Evolutionary conservation across 2,888 invertebrate genomes (phyloP).

Genomic region (Folsomia candida): DNA sequence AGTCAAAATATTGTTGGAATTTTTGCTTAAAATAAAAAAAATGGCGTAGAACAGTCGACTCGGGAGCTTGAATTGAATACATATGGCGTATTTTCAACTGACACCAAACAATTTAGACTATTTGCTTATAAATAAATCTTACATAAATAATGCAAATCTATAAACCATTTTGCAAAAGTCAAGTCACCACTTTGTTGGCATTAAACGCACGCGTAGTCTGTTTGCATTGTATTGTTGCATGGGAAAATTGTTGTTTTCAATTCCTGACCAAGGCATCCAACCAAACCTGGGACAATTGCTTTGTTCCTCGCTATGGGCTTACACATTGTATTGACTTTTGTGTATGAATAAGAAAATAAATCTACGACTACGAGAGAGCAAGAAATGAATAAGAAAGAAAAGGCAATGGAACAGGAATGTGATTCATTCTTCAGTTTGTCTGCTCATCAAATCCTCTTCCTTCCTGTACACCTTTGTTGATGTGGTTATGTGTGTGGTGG

Average conservation of each 20-base stretch:
- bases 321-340: constrained; percentile 4
- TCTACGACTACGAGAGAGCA: neutral
- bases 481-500: too few species aligned
- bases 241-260: constrained; percentile 7
- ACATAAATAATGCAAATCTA: neutral
- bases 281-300: neutral
- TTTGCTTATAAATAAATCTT: neutral
- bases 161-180: neutral
- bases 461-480: neutral
- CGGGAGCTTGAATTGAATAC: too few species aligned
- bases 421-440: constrained; percentile 6
- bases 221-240: constrained; percentile 9
- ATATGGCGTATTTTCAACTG: too few species aligned
- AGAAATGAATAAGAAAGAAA: constrained; percentile 3
- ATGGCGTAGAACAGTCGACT: too few species aligned
- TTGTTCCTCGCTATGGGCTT: neutral
- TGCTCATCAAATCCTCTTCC: too few species aligned
- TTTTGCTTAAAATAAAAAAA: too few species aligned
- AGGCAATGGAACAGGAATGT: neutral
- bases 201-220: constrained; percentile 22
- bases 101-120: too few species aligned
- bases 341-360: neutral
- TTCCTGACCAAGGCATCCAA: neutral
- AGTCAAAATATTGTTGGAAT: too few species aligned
- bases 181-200: neutral